Evolutionary conservation across 2,888 invertebrate genomes (phyloP), one percentile per base, ranked within the genome.

Genomic region (Stomorhina lunata): DNA sequence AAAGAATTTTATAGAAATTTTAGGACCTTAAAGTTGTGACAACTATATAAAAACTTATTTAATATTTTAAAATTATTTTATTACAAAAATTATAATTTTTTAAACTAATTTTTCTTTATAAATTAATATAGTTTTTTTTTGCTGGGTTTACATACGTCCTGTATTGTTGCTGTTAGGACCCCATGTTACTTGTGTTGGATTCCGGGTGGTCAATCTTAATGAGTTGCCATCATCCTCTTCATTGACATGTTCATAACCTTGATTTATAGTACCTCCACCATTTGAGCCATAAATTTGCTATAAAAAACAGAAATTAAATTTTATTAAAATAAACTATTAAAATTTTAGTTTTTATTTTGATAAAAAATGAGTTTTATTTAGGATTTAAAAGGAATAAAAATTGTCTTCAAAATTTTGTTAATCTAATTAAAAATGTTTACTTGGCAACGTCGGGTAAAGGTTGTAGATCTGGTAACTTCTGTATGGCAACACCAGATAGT

Each of bases 181-280:
- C 93, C 93, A 95, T 61, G 94, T 94, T 84, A 94, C 94, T 85
- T 91, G 91, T 22, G 86, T 85, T 15, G 89, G 93, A 89, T 93
- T 93, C 87, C 95, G 92, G 27, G 94, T 93, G 85, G 95, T 95
- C 88, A 96, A 92, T 89, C 95, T 94, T 86, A 96, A 91, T 7
- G 96, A 95, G 88, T 95, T 95, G 85, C 93, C 92, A 85, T 95
- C 94, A 72, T 95, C 95, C 25, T 94, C 94, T 57, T 94, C 94
- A 10, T 93, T 85, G 1, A 93, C 92, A 9, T 93, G 94, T 88
- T 96, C 96, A 88, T 95, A 96, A 3, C 94, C 96, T 85, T 95
- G 92, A 91, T 96, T 96, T 4, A 95, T 92, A 88, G 94, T 96
- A 68, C 96, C 96, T 5, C 89, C 92, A 88, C 94, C 96, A 69